phyloP scores from a whole-genome alignment of 2,797 vertebrate genomes.

The Cottoperca gobio region DNA sequence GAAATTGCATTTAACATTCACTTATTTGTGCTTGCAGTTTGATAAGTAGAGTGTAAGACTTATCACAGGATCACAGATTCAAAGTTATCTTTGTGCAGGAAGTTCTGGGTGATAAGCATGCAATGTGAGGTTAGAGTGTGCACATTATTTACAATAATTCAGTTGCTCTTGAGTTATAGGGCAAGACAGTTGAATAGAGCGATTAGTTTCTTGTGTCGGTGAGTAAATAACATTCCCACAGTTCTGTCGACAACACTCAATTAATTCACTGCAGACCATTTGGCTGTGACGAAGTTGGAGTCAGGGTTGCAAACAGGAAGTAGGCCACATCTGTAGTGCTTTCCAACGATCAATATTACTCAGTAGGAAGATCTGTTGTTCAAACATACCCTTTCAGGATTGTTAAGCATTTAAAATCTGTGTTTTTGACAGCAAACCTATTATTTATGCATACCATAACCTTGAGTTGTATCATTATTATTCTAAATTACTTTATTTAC shows the following conservation, averaged over 20 bases:
- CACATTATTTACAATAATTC: slow-evolving; percentile 20
- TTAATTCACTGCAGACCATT: slow-evolving; percentile 24
- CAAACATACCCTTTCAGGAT: not conserved
- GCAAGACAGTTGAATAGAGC: slow-evolving; percentile 44
- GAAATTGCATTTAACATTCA: not conserved
- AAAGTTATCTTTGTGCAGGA: slow-evolving; percentile 30
- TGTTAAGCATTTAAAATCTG: not conserved
- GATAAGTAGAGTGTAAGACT: not conserved
- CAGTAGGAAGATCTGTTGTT: not conserved
- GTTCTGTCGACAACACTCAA: slow-evolving; percentile 2
- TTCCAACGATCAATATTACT: slow-evolving; percentile 4
- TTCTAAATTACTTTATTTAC: not conserved
- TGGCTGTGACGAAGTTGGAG: slow-evolving; percentile 28
- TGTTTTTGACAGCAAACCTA: slow-evolving; percentile 5
- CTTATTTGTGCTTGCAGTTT: not conserved
- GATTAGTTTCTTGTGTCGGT: slow-evolving; percentile 5
- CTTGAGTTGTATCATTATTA: not conserved
- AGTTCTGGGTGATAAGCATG: slow-evolving; percentile 42
- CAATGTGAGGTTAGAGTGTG: slow-evolving; percentile 3
- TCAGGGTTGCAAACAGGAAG: slow-evolving; percentile 25
- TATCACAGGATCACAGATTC: slow-evolving; percentile 27
- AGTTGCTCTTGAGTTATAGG: slow-evolving; percentile 18
- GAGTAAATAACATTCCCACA: slow-evolving; percentile 50
- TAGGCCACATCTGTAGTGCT: slow-evolving; percentile 8
- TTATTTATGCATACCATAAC: not conserved